These are phyloP conservation scores for Charina bottae DNA, from an alignment of 2,113 vertebrate species.

Conservation along the genomic window DNA sequence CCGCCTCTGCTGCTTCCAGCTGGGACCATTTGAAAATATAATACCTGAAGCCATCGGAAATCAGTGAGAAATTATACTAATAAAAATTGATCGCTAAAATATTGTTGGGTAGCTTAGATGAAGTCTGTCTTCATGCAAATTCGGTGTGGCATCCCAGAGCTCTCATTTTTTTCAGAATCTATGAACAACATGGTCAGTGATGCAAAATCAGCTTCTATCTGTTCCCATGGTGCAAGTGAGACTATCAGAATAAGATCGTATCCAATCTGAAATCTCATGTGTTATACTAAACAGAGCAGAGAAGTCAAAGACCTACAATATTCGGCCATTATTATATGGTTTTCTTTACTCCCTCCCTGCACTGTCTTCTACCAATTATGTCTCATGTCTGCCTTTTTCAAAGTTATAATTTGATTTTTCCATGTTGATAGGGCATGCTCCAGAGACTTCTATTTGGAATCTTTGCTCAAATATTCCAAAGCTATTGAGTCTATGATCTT, in stretches of 20 bases:
- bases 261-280: background rate
- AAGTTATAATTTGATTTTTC: too few species aligned
- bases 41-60: background rate
- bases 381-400: too few species aligned
- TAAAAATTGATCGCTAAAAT: background rate
- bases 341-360: too few species aligned
- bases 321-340: too few species aligned
- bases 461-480: too few species aligned
- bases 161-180: background rate
- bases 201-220: background rate
- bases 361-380: too few species aligned
- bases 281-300: background rate
- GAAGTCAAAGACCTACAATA: background rate
- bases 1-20: background rate
- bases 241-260: background rate
- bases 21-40: background rate
- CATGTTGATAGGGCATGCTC: too few species aligned
- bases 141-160: background rate
- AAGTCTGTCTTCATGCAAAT: background rate
- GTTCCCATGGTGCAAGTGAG: background rate
- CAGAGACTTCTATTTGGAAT: too few species aligned
- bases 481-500: too few species aligned
- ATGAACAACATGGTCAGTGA: background rate
- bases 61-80: background rate
- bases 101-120: background rate